Percentiles rank a stretch among this genome's conserved stretches.
These are phyloP conservation scores for Incurvaria masculella DNA, from an alignment of 2,888 invertebrate species.

Conservation along the genomic window DNA sequence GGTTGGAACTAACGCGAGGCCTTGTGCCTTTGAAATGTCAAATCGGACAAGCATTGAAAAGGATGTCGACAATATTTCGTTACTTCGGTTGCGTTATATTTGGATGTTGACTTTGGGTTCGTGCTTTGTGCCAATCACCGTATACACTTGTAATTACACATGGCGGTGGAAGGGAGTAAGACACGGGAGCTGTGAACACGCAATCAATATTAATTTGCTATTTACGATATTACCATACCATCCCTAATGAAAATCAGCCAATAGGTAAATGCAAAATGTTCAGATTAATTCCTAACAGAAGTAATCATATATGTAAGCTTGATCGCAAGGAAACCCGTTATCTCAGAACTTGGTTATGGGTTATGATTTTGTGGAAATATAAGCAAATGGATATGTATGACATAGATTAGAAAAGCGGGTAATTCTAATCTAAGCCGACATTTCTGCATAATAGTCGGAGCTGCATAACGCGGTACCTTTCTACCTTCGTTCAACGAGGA, in stretches of 20 bases:
- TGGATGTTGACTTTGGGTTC: slow-evolving; percentile 1
- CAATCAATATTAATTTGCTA: slow-evolving; percentile 34
- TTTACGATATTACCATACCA: slow-evolving; percentile 24
- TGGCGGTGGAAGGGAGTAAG: not conserved
- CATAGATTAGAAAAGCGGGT: too few species aligned
- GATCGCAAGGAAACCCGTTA: too few species aligned
- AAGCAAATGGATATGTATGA: too few species aligned
- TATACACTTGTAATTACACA: slow-evolving; percentile 19
- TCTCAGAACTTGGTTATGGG: too few species aligned
- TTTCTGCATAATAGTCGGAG: too few species aligned
- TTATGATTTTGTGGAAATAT: too few species aligned
- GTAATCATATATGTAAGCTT: too few species aligned
- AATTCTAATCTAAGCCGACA: too few species aligned
- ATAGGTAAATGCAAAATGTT: slow-evolving; percentile 4
- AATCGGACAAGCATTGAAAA: slow-evolving; percentile 19
- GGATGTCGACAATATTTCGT: slow-evolving; percentile 25
- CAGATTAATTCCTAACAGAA: too few species aligned
- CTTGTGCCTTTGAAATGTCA: slow-evolving; percentile 25
- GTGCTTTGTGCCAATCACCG: slow-evolving; percentile 1
- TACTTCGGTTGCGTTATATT: slow-evolving; percentile 16
- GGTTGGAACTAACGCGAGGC: slow-evolving; percentile 14
- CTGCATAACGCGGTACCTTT: too few species aligned
- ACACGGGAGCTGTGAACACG: slow-evolving; percentile 22
- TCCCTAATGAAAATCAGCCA: not conserved
- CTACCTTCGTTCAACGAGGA: too few species aligned